phyloP scores from a whole-genome alignment of 2,113 vertebrate genomes.

The Meleagris gallopavo region DNA sequence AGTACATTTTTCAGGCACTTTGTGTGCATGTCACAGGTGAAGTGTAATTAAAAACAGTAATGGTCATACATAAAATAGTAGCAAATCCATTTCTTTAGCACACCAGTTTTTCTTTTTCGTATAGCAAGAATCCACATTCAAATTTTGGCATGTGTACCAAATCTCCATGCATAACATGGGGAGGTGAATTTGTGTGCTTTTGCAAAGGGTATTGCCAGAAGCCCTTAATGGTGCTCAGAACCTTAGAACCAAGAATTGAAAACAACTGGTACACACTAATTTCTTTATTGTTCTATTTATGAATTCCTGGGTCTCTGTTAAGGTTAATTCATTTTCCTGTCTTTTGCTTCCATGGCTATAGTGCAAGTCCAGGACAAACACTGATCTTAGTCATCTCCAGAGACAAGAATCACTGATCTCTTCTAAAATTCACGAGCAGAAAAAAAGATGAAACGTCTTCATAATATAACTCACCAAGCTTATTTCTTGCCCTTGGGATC shows the following conservation, averaged over 20 bases:
- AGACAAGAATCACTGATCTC: neutral
- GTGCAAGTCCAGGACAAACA: neutral
- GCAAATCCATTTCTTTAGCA: neutral
- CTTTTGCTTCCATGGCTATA: neutral
- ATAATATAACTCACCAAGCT: neutral
- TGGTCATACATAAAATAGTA: neutral
- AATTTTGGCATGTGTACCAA: fast-evolving
- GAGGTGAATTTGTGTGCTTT: neutral
- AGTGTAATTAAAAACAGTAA: neutral
- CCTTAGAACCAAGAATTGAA: neutral
- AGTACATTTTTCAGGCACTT: neutral
- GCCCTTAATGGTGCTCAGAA: neutral
- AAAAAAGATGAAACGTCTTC: neutral
- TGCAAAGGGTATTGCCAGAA: neutral
- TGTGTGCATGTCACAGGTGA: fast-evolving
- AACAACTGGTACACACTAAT: fast-evolving
- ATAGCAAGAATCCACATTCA: neutral
- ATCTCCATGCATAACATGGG: fast-evolving
- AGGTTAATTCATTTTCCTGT: neutral
- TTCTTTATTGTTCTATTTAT: too few species aligned
- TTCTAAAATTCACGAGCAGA: neutral
- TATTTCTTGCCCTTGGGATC: neutral
- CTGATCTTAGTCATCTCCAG: neutral
- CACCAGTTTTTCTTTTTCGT: neutral
- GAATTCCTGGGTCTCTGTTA: neutral